Evolutionary conservation across 2,888 invertebrate species (phyloP).

Genomic region (Drosophila demipolita): DNA sequence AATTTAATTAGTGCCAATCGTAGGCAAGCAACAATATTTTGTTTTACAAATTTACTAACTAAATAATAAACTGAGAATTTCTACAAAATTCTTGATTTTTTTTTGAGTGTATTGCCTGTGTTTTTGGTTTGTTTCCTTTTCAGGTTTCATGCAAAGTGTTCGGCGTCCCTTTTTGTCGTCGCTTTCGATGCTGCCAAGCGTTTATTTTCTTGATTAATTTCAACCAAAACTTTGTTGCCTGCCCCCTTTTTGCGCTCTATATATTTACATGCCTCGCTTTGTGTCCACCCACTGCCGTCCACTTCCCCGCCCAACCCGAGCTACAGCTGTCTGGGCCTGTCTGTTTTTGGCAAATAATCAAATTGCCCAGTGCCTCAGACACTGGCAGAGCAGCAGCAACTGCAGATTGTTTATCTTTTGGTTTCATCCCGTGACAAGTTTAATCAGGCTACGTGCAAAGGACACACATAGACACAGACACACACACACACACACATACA

Average conservation of each 20-base stretch:
- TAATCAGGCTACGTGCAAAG: conserved; percentile 67
- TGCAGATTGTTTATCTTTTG: conserved; percentile 77
- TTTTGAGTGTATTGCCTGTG: not conserved
- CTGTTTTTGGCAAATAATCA: conserved; percentile 78
- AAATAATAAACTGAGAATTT: not conserved
- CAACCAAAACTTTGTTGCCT: conserved; percentile 70
- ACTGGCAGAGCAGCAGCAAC: conserved; percentile 42
- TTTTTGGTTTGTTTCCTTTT: conserved; percentile 1
- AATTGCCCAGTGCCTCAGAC: conserved; percentile 67
- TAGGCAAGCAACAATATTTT: not conserved
- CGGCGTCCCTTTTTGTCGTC: conserved; percentile 46
- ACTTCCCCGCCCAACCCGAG: not conserved
- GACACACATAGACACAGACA: conserved; percentile 22
- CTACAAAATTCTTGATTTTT: not conserved
- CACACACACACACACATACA: conserved; percentile 15
- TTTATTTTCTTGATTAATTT: conserved; percentile 80
- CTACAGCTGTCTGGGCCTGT: conserved; percentile 27
- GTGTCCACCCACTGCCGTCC: not conserved
- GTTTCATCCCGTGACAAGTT: conserved; percentile 75
- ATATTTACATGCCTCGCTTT: conserved; percentile 59
- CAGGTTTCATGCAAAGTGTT: conserved; percentile 22
- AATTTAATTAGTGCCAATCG: not conserved
- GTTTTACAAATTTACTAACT: not conserved
- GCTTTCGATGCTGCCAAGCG: conserved; percentile 72
- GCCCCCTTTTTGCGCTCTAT: conserved; percentile 25